Evolutionary conservation across 2,797 vertebrate species (phyloP).

Genomic region (Schizopygopsis malacanthus): DNA sequence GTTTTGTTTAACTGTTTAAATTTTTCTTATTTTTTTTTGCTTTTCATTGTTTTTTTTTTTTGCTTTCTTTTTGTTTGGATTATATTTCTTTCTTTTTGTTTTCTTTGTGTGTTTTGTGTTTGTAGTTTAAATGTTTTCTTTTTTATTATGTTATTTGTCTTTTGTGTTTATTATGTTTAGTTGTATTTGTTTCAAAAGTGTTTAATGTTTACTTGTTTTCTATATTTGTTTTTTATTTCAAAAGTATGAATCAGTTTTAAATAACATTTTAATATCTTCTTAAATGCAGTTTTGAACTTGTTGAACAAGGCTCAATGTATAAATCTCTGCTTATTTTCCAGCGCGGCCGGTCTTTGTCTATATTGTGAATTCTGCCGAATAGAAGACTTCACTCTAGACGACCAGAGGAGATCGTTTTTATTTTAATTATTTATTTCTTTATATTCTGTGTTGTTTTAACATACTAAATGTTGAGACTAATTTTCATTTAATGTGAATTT

Average conservation of each 20-base stretch:
- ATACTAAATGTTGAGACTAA: background rate
- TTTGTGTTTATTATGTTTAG: background rate
- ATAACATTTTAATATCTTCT: background rate
- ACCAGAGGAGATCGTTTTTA: background rate
- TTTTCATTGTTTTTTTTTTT: no score
- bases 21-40: background rate
- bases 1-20: no score
- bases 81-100: no score
- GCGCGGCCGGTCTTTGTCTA: background rate
- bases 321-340: constrained; percentile 27
- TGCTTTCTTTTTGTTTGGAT: background rate
- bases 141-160: no score
- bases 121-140: no score
- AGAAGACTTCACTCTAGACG: constrained; percentile 21
- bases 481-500: background rate
- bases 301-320: background rate
- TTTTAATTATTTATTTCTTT: constrained; percentile 3
- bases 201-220: background rate
- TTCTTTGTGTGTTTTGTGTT: no score
- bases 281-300: background rate
- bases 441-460: constrained; percentile 14
- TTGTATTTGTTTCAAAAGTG: background rate
- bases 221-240: background rate
- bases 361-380: constrained; percentile 10
- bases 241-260: background rate